A percentile compares a stretch with the other conserved stretches of the same genome.
phyloP scores from a whole-genome alignment of 2,113 vertebrate genomes.

The Hemibagrus wyckioides region DNA sequence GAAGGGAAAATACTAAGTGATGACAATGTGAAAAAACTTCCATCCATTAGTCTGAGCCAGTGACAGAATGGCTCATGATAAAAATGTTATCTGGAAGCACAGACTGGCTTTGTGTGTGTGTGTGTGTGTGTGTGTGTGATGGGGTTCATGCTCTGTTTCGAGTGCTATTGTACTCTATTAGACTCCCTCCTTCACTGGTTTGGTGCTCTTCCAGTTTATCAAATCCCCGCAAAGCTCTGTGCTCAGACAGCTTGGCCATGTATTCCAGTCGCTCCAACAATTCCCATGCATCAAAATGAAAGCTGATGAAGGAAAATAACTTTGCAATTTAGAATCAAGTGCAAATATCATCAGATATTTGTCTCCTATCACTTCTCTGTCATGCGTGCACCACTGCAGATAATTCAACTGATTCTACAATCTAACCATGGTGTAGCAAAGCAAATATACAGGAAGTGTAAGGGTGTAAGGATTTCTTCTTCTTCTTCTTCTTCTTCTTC shows the following conservation, averaged over 20 bases:
- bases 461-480: background rate
- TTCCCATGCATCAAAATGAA: conserved; percentile 7
- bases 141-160: conserved; percentile 9
- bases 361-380: background rate
- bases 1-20: background rate
- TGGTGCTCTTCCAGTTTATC: background rate
- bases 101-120: conserved; percentile 13
- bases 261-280: conserved; percentile 4
- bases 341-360: background rate
- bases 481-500: no score
- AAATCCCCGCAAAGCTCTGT: conserved; percentile 34
- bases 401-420: background rate
- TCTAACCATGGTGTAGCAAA: background rate
- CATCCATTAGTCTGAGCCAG: conserved; percentile 20
- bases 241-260: conserved; percentile 5
- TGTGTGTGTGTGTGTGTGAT: background rate
- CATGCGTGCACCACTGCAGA: background rate
- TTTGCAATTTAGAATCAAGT: background rate
- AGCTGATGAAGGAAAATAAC: background rate
- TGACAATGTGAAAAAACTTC: conserved; percentile 34
- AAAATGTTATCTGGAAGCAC: conserved; percentile 51
- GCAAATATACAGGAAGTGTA: background rate
- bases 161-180: conserved; percentile 31
- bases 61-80: conserved; percentile 32
- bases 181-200: conserved; percentile 17